Evolutionary conservation across 2,113 vertebrate species (phyloP), one percentile per base, ranked within the genome.

Genomic region (Phalacrocorax brasilianus): DNA sequence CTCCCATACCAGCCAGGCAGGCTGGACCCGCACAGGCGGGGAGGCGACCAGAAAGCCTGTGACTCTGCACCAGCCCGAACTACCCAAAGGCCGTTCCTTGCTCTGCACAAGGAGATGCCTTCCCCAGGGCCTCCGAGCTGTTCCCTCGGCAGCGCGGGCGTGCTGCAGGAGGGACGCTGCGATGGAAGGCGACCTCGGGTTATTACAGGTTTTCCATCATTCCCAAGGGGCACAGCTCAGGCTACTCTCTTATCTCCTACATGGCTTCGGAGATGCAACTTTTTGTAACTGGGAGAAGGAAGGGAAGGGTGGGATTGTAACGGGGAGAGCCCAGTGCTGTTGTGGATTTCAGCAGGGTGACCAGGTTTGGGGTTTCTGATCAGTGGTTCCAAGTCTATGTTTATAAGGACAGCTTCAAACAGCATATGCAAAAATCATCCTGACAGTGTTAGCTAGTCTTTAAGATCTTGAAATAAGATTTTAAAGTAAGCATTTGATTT

Each of bases 111-210:
- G 84, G 38, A 55, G 52, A 2, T 44, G 50, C 45, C 44, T 13
- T 19, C 58, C 24, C 72, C 62, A 5, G 5, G 52, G 71, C 38
- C 80, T 14, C 65, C 1, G 27, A 70, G 68, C 58, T 14, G 23
- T 1, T 28, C 55, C 62, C 42, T 42, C 8, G 3, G 38, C 70
- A 30, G 32, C 19, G 8, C 3, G 0, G 38, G 22, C 2, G 28
- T 28, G 45, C 75, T 5, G 7, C 7, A 8, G 66, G 61, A 59
- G 40, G 42, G 6, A 38, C 28, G 1, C 47, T 4, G 59, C 19
- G 2, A 11, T 0, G 35, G 59, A 11, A 52, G 28, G 13, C 5
- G 4, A 56, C 24, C 72, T 68, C 1, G 0, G 21, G 21, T n/a
- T n/a, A 14, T n/a, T 5, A 32, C 23, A 11, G n/a, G 9, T 20